A percentile compares a stretch with the other conserved stretches of the same genome.
phyloP scores from a whole-genome alignment of 92 coral and sea anemone species.

The Pocillopora meandrina region DNA sequence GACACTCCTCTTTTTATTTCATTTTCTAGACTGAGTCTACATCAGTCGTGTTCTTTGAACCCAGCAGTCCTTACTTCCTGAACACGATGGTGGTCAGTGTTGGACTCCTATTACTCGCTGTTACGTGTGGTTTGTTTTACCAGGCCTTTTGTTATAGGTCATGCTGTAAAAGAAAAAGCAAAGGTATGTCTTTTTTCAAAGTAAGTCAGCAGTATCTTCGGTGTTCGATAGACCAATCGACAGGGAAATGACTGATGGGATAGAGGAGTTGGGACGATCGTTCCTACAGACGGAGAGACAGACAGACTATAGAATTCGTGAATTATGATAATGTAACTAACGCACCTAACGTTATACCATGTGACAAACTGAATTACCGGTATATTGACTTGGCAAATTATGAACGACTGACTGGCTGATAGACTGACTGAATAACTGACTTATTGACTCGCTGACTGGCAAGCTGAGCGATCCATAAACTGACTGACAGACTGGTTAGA shows the following conservation, averaged over 20 bases:
- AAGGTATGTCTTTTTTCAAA: slow-evolving; percentile 6
- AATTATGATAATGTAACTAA: too few species aligned
- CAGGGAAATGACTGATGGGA: neutral
- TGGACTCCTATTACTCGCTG: slow-evolving; percentile 1
- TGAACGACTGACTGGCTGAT: neutral
- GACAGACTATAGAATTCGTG: neutral
- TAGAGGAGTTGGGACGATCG: neutral
- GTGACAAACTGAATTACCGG: too few species aligned
- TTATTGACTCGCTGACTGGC: neutral
- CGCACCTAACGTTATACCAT: too few species aligned
- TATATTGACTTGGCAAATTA: neutral
- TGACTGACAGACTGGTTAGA: neutral
- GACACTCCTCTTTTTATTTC: neutral
- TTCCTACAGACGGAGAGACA: neutral
- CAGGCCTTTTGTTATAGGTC: slow-evolving; percentile 11
- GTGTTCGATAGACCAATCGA: neutral
- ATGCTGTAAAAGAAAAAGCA: neutral
- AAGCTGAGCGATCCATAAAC: neutral
- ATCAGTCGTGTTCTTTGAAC: slow-evolving; percentile 30
- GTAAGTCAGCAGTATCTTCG: neutral
- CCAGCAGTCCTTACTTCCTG: slow-evolving; percentile 30
- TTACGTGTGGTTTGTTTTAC: slow-evolving; percentile 21
- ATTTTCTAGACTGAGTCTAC: neutral
- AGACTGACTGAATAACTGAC: neutral
- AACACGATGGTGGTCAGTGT: slow-evolving; percentile 11